Evolutionary conservation across 2,113 vertebrate species (phyloP).

Genomic region (Sarotherodon lohbergeri): DNA sequence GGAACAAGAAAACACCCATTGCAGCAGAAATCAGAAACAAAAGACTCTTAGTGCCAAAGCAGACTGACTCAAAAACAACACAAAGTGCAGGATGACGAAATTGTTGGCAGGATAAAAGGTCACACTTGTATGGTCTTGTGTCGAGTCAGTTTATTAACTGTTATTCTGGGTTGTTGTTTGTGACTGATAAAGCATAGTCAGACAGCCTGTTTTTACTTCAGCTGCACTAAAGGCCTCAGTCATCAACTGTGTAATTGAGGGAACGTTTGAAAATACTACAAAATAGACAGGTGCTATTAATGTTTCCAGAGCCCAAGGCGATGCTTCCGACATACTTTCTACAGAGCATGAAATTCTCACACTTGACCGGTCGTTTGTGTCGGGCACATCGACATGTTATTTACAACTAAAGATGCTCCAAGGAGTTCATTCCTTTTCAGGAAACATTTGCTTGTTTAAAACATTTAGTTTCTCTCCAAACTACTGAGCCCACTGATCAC

Average conservation of each 20-base stretch:
- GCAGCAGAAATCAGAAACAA: background rate
- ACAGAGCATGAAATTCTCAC: background rate
- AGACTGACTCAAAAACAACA: background rate
- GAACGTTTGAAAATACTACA: background rate
- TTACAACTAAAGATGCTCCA: background rate
- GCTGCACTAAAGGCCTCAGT: background rate
- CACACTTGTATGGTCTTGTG: background rate
- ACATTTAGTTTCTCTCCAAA: background rate
- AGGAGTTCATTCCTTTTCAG: background rate
- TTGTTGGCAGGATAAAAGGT: background rate
- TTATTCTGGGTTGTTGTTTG: background rate
- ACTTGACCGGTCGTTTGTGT: background rate
- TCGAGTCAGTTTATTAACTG: background rate
- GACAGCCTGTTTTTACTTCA: background rate
- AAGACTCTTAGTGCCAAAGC: background rate
- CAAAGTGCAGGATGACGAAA: background rate
- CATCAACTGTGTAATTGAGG: background rate
- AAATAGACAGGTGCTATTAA: background rate
- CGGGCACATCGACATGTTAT: background rate
- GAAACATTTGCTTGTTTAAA: background rate
- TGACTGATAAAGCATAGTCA: background rate
- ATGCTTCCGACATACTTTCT: background rate
- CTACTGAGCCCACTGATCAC: conserved; percentile 18
- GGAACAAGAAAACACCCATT: background rate
- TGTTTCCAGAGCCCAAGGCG: background rate